phyloP scores from a whole-genome alignment of 2,113 vertebrate genomes.

The Pavo muticus region DNA sequence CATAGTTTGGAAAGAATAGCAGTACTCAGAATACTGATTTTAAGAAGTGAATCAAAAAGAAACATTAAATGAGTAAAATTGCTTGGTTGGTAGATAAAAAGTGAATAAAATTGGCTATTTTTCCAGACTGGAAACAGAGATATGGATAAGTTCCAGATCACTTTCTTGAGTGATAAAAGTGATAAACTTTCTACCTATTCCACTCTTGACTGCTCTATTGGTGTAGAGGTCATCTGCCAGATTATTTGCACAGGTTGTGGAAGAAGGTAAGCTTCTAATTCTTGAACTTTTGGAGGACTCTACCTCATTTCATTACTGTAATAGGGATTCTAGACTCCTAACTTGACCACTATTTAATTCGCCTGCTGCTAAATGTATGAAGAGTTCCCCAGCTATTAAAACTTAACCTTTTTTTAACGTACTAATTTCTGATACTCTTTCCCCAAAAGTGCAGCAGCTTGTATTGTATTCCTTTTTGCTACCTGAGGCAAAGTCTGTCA shows the following conservation, averaged over 20 bases:
- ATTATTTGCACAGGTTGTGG: background rate
- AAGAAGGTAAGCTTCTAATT: background rate
- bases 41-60: background rate
- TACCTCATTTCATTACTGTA: too few species aligned
- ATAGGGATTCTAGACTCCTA: background rate
- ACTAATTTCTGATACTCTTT: background rate
- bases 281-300: background rate
- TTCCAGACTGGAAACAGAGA: background rate
- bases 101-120: background rate
- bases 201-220: background rate
- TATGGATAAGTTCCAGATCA: background rate
- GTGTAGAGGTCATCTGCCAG: background rate
- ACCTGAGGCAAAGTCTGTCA: fast-evolving
- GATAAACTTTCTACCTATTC: background rate
- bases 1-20: background rate
- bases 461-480: background rate
- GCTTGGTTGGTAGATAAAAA: background rate
- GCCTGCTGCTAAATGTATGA: background rate
- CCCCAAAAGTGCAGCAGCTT: background rate
- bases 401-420: background rate
- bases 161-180: background rate
- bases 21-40: background rate
- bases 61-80: background rate
- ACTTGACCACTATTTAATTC: too few species aligned
- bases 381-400: background rate